These are phyloP conservation scores for Pangasius djambal DNA, from an alignment of 2,797 vertebrate species.

Conservation along the genomic window DNA sequence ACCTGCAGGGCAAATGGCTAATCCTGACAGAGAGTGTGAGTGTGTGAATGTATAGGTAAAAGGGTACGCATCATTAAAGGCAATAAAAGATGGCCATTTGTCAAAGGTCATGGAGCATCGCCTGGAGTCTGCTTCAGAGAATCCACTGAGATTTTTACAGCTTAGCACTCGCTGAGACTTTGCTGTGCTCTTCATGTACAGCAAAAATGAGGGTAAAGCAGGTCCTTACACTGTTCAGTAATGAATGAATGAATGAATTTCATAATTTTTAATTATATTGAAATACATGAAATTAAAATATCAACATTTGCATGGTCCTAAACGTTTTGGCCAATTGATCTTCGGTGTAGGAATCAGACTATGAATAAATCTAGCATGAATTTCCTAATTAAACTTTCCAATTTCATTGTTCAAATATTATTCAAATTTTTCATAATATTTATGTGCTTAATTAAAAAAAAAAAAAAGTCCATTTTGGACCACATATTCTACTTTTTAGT, in stretches of 20 bases:
- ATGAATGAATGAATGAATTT: neutral
- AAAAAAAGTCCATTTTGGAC: neutral
- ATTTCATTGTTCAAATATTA: neutral
- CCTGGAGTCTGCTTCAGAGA: conserved; percentile 36
- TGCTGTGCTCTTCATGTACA: neutral
- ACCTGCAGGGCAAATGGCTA: neutral
- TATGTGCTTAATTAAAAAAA: neutral
- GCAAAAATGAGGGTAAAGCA: neutral
- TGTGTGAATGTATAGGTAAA: conserved; percentile 41
- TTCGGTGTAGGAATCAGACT: neutral
- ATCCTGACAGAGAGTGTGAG: neutral
- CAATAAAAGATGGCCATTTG: conserved; percentile 50
- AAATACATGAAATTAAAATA: neutral
- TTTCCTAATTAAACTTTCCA: neutral
- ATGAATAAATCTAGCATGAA: neutral
- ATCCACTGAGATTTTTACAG: conserved; percentile 15
- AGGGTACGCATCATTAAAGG: conserved; percentile 54
- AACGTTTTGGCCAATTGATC: neutral
- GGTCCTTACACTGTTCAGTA: too few relatives aligned
- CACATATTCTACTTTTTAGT: neutral
- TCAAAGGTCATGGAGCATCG: conserved; percentile 47
- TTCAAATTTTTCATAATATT: neutral
- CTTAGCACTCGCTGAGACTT: conserved; percentile 7
- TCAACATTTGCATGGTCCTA: neutral
- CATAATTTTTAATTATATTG: neutral